Evolutionary conservation across 2,797 vertebrate species (phyloP), one percentile per base, ranked within the genome.

Genomic region (Ptychobarbus kaznakovi): DNA sequence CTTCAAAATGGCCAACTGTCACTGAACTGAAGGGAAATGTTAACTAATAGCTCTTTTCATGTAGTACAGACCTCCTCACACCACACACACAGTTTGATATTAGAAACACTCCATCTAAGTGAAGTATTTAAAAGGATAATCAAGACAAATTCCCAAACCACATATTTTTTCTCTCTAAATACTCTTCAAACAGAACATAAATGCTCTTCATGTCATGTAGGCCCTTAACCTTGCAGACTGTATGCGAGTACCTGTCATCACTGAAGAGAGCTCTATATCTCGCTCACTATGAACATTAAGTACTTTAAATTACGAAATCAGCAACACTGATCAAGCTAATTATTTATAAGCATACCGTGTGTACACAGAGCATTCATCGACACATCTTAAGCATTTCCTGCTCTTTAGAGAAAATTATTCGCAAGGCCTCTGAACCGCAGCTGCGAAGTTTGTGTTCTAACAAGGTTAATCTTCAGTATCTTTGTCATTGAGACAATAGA

Each of bases 401-500:
- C 12, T 44, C 18, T 20, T 63, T 79, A 63, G 70, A 83, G 40
- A 86, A 72, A 81, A 75, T 6, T 32, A 15, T 84, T 83, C 53
- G 65, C 79, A n/a, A 68, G 58, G 28, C 74, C 73, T 87, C 11
- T 76, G 82, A 69, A 76, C 84, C 90, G 84, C 77, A 86, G 87
- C 83, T 28, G 72, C 80, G 90, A 92, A 91, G 89, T 92, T 94
- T 90, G 88, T 74, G 83, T 88, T 91, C 32, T 32, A 89, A 90
- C 90, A 92, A 93, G 89, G 90, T 92, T 93, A 90, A 91, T 92
- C 87, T 81, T 80, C 76, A 80, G 84, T 89, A 90, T 87, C 89
- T 91, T 90, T 92, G 87, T 90, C 87, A 85, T 84, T 77, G 85
- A 91, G 85, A 91, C 91, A 92, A 94, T 93, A 87, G 90, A 95